Evolutionary conservation across 1,140 invertebrate species (phyloP).

Genomic region (Araneus ventricosus): DNA sequence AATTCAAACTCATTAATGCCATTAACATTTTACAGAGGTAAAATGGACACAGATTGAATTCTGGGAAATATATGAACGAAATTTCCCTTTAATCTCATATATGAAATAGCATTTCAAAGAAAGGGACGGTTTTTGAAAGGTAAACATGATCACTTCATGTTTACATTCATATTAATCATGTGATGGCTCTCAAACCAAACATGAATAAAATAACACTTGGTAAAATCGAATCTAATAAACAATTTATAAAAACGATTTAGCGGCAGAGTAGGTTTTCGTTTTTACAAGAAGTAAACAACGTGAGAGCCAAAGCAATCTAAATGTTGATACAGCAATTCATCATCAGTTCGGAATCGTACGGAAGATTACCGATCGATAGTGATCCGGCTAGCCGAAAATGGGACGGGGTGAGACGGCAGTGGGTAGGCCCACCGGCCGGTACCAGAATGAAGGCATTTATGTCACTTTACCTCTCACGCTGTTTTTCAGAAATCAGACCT

Average conservation of each 20-base stretch:
- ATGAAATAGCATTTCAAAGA: too few relatives aligned
- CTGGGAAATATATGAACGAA: too few relatives aligned
- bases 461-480: not conserved
- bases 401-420: slow-evolving; percentile 16
- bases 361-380: not conserved
- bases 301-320: not conserved
- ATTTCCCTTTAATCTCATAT: too few relatives aligned
- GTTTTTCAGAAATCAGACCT: not conserved
- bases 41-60: too few relatives aligned
- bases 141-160: not conserved
- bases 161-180: not conserved
- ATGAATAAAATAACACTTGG: not conserved
- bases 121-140: not conserved
- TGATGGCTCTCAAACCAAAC: not conserved
- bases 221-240: not conserved
- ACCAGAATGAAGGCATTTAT: not conserved
- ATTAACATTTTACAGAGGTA: too few relatives aligned
- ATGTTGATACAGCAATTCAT: not conserved
- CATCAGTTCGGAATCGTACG: too few relatives aligned
- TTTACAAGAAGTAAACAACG: not conserved
- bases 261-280: not conserved
- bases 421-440: not conserved
- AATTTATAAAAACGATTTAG: not conserved
- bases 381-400: not conserved
- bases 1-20: too few relatives aligned